phyloP scores from a whole-genome alignment of 2,797 vertebrate genomes.

The Rhadinocentrus ornatus region DNA sequence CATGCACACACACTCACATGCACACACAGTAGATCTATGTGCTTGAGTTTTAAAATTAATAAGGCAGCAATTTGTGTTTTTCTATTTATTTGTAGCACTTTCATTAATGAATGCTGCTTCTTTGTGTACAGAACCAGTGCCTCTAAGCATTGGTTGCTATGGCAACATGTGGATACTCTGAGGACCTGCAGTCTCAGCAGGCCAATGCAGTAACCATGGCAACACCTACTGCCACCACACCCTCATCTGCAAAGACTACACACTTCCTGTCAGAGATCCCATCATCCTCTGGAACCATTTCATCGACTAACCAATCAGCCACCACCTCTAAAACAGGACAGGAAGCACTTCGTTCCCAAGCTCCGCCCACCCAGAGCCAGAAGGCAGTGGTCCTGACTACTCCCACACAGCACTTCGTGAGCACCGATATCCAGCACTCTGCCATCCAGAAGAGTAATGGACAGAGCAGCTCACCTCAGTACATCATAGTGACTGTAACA shows the following conservation, averaged over 20 bases:
- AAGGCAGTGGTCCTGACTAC: slow-evolving; percentile 73
- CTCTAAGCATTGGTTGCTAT: slow-evolving; percentile 80
- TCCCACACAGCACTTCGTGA: slow-evolving; percentile 83
- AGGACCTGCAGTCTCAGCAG: slow-evolving; percentile 89
- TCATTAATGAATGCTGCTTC: slow-evolving; percentile 42
- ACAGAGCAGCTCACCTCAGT: slow-evolving; percentile 85
- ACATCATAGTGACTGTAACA: slow-evolving; percentile 92
- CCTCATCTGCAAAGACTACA: slow-evolving; percentile 77
- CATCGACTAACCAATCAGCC: slow-evolving; percentile 63
- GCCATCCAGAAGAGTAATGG: slow-evolving; percentile 76
- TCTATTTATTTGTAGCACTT: slow-evolving; percentile 20
- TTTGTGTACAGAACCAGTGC: slow-evolving; percentile 68
- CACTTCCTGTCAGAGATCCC: slow-evolving; percentile 87
- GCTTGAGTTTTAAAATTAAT: slow-evolving; percentile 1
- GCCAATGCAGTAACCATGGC: slow-evolving; percentile 77
- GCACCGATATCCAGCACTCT: slow-evolving; percentile 80
- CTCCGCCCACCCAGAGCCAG: slow-evolving; percentile 72
- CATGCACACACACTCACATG: neutral
- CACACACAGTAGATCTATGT: neutral
- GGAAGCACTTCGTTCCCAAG: slow-evolving; percentile 76
- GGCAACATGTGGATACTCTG: slow-evolving; percentile 90
- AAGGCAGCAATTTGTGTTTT: slow-evolving; percentile 1
- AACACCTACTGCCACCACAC: slow-evolving; percentile 78
- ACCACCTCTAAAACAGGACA: slow-evolving; percentile 71
- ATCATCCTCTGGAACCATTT: slow-evolving; percentile 67